Percentiles rank a stretch among this genome's conserved stretches.
These are phyloP conservation scores for Cynopterus sphinx DNA, from an alignment of 2,797 vertebrate genomes.

Conservation along the genomic window DNA sequence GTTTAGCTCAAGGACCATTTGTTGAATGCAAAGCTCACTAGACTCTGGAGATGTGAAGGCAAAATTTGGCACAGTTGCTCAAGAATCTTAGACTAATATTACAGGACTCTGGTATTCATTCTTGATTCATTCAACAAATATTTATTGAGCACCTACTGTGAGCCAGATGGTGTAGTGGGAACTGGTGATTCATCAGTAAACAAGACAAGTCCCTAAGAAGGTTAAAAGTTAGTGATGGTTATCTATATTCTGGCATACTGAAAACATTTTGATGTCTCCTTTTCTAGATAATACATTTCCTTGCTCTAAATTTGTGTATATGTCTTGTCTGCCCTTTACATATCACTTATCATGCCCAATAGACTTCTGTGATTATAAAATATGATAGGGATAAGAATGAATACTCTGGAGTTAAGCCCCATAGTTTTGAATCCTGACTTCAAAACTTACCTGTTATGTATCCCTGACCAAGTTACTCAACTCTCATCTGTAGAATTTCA, in stretches of 20 bases:
- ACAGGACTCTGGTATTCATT: constrained; percentile 28
- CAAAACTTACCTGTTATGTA: background rate
- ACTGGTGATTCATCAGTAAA: constrained; percentile 44
- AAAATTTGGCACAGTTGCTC: constrained; percentile 23
- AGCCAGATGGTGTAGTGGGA: constrained; percentile 25
- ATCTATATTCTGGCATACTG: background rate
- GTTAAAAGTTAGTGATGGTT: constrained; percentile 37
- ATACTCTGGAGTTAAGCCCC: background rate
- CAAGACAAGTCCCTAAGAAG: constrained; percentile 51
- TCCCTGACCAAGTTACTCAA: background rate
- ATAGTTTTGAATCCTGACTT: background rate
- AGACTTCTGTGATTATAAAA: constrained; percentile 4
- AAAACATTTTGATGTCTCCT: constrained; percentile 13
- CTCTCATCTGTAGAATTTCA: background rate
- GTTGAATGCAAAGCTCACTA: background rate
- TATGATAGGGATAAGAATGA: background rate
- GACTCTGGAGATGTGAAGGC: background rate
- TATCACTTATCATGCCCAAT: background rate
- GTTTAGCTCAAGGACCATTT: constrained; percentile 48
- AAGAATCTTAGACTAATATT: constrained; percentile 12
- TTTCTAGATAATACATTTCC: background rate
- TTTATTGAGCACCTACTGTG: constrained; percentile 51
- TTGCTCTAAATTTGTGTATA: background rate
- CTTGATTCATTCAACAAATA: constrained; percentile 47
- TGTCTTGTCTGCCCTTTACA: background rate